Base-by-base conservation (phyloP, 2,797 vertebrate genomes). In the Microchirus variegatus region DNA sequence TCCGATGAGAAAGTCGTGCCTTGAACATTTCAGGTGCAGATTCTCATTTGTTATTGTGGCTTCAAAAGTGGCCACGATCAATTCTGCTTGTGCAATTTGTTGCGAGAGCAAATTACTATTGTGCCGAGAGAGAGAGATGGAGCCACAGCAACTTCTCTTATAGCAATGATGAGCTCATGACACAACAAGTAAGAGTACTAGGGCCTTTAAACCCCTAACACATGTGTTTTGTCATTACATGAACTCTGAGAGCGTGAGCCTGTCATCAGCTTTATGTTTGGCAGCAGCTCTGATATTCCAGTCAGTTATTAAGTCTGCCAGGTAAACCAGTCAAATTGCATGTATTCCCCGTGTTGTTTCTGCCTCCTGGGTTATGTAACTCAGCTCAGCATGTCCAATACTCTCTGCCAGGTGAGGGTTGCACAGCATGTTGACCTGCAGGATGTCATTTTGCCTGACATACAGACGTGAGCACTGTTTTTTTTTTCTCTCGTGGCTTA, bases 11-110 rank as follows among this genome's bases (percentile, higher is more conserved):
- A 52, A 16, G 37, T 47, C 3, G 2, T 11, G 53, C 78, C 73
- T 73, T 75, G 66, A 86, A 79, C 67, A 31, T 53, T 38, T 64
- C 47, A 65, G 54, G 53, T 51, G 53, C 47, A 72, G 57, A 67
- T 9, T 18, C 49, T 70, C 46, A 70, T 82, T 82, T 88, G 80
- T 87, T 80, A 46, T 87, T 75, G 70, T 59, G 79, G 82, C 59
- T 82, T 67, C 15, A 18, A 18, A 52, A 64, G 38, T 55, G 35
- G 43, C 60, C 47, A 50, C 67, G 22, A 54, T 40, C 55, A 35
- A 67, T 52, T 74, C 60, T 59, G 36, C 16, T 22, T 59, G 51
- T 59, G 48, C 71, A 58, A 72, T 66, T 53, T 72, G 75, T 59
- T 74, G 57, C 40, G 51, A 74, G 38, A 51, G 69, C 67, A 85